Conservation (phyloP, 2,797 vertebrate genomes). For the Takifugu ocellatus region DNA sequence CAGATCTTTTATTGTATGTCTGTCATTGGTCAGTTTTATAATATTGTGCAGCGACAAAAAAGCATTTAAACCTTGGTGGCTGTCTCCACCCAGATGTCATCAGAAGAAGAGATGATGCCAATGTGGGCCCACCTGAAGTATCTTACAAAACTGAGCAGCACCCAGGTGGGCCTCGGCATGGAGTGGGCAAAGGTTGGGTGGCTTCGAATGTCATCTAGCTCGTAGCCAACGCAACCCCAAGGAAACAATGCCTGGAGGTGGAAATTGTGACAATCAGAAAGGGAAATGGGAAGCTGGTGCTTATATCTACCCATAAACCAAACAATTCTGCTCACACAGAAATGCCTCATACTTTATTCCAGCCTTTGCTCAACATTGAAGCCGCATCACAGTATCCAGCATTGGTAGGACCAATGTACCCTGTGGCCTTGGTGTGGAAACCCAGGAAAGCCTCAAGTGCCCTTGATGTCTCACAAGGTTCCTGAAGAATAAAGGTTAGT, state of each 20-base stretch:
- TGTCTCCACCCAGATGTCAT: slow-evolving; percentile 86
- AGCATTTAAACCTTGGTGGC: slow-evolving; percentile 67
- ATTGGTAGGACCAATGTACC: slow-evolving; percentile 84
- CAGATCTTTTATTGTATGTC: no score
- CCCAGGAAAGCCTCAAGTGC: slow-evolving; percentile 78
- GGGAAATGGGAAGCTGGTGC: no score
- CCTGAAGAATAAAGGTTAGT: slow-evolving; percentile 42
- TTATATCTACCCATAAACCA: background rate
- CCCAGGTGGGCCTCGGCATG: slow-evolving; percentile 74
- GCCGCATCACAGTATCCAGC: slow-evolving; percentile 87
- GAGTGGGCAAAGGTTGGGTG: slow-evolving; percentile 80
- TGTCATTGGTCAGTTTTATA: background rate
- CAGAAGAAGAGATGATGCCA: slow-evolving; percentile 82
- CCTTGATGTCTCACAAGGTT: slow-evolving; percentile 83
- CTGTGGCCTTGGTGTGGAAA: slow-evolving; percentile 78
- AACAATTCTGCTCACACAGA: background rate
- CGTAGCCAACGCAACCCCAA: slow-evolving; percentile 82
- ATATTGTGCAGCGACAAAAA: background rate
- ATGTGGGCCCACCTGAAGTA: slow-evolving; percentile 88
- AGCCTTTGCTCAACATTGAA: slow-evolving; percentile 80
- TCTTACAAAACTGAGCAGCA: slow-evolving; percentile 81
- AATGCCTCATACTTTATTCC: slow-evolving; percentile 78
- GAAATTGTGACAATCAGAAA: slow-evolving; percentile 1
- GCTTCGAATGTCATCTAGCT: slow-evolving; percentile 73
- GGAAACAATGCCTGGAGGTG: slow-evolving; percentile 79